Conservation (phyloP, 1,140 invertebrate genomes). For the Cydia amplana region DNA sequence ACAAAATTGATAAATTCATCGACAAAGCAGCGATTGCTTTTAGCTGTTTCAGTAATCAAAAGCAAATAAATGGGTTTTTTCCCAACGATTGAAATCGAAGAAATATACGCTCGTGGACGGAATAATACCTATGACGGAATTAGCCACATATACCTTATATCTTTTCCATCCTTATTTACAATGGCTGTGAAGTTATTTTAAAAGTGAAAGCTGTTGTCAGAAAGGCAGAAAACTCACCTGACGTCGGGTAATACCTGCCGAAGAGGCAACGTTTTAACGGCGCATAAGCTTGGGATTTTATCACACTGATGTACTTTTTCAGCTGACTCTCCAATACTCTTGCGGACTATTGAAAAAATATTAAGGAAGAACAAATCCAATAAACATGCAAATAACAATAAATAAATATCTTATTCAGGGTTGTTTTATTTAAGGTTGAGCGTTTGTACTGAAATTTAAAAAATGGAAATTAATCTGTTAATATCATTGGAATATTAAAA, state of each 20-base stretch:
- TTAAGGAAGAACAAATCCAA: slow-evolving; percentile 66
- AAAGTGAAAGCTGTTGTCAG: neutral
- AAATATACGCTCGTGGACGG: no score
- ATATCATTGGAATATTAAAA: slow-evolving; percentile 26
- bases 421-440: slow-evolving; percentile 57
- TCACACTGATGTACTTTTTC: slow-evolving; percentile 84
- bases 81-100: no score
- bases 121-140: no score
- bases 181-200: no score
- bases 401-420: slow-evolving; percentile 31
- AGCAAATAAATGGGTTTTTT: no score
- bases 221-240: slow-evolving; percentile 81
- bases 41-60: no score
- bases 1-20: no score
- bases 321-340: slow-evolving; percentile 83
- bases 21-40: no score
- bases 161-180: no score
- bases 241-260: slow-evolving; percentile 88
- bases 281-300: slow-evolving; percentile 85
- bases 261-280: slow-evolving; percentile 88
- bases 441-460: slow-evolving; percentile 59
- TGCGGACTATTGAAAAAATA: slow-evolving; percentile 79
- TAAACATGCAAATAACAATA: slow-evolving; percentile 43
- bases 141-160: no score
- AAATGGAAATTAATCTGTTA: no score